Evolutionary conservation across 2,888 invertebrate genomes (phyloP), one percentile per base, ranked within the genome.

Genomic region (Mystacides longicornis): DNA sequence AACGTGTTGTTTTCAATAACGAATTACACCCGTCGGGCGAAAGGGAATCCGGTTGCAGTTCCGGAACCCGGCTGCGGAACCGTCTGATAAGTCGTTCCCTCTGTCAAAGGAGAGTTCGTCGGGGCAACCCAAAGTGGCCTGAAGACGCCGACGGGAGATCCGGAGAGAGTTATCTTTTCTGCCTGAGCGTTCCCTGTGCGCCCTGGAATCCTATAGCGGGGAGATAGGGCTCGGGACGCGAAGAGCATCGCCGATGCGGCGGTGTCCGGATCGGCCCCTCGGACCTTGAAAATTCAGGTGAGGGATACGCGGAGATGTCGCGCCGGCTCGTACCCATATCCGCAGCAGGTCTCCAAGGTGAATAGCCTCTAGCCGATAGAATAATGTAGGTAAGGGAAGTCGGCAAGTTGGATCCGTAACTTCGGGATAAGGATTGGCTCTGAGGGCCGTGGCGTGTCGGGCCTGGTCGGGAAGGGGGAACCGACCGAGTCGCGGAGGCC

Each of bases 291-390:
- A 67, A 67, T 67, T 65, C 64, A 64, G 63, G 65, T 64, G 65
- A 66, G 65, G 65, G 65, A 64, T 64, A 64, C 65, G 65, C 62
- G 63, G 63, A 63, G 63, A 56, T 59, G 58, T 61, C 58, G 58
- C 60, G 63, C 62, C 63, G 59, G 59, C 54, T 77, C 81, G 81
- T 83, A 82, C 82, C 80, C 77, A 82, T 81, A 82, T 81, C 82
- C 81, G 82, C 82, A 84, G 79, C 83, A 83, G 84, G 83, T 85
- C 81, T 84, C 82, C 82, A 80, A 83, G 82, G 81, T 81, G 74
- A 80, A 75, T 74, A 81, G 79, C 80, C 81, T 82, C 79, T 81
- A 78, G 81, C 80, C 78, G 75, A 78, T 79, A 75, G 79, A 81
- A 74, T 77, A 81, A 83, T 80, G 80, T 80, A 80, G 80, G 76